Conservation (phyloP, 2,888 invertebrate species). For the Eupithecia abbreviata region DNA sequence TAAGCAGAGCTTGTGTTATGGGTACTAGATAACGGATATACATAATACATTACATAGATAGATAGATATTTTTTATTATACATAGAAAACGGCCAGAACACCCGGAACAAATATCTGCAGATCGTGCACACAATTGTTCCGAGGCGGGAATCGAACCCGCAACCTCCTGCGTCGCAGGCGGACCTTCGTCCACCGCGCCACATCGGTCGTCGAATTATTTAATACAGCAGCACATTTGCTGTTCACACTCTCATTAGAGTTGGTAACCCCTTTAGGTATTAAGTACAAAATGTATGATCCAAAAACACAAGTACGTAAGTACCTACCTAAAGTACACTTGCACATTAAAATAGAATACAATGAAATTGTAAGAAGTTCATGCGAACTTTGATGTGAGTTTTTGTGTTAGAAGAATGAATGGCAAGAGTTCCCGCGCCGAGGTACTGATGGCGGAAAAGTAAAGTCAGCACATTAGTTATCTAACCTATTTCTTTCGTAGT, state of each 20-base stretch:
- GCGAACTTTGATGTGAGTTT: neutral
- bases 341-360: neutral
- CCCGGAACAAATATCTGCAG: too few relatives aligned
- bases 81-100: too few relatives aligned
- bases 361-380: conserved; percentile 1
- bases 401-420: neutral
- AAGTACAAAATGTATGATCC: neutral
- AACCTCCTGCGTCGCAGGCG: too few relatives aligned
- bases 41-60: too few relatives aligned
- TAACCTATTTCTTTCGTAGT: neutral
- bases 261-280: neutral
- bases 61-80: too few relatives aligned
- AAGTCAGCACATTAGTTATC: neutral
- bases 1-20: too few relatives aligned
- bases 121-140: too few relatives aligned
- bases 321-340: neutral
- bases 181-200: too few relatives aligned
- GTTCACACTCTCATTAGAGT: neutral
- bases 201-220: too few relatives aligned
- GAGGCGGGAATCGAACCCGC: too few relatives aligned
- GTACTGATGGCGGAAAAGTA: neutral
- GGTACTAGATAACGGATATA: too few relatives aligned
- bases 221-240: too few relatives aligned
- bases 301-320: neutral
- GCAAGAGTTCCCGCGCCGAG: neutral